These are phyloP conservation scores for Isurus oxyrinchus DNA, from an alignment of 2,113 vertebrate genomes.

Conservation along the genomic window DNA sequence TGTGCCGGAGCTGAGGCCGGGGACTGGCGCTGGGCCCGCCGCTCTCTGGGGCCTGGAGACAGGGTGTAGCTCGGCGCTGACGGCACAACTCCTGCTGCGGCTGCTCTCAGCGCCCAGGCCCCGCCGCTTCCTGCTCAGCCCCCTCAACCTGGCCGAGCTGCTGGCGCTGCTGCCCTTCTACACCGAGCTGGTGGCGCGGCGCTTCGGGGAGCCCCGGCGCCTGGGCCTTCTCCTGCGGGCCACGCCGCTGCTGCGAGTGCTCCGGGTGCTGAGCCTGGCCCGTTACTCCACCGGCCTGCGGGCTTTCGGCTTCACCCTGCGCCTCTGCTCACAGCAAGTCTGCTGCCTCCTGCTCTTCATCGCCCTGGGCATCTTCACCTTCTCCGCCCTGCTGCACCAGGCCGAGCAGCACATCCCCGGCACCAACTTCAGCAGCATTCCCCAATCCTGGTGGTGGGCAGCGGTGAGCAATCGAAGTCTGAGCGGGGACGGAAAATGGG, in stretches of 20 bases:
- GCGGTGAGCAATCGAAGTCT: conserved; percentile 62
- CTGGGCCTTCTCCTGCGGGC: conserved; percentile 76
- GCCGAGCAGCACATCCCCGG: conserved; percentile 76
- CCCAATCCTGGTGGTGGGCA: conserved; percentile 86
- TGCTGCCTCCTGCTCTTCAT: conserved; percentile 86
- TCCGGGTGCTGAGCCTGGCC: conserved; percentile 80
- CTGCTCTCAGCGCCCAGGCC: conserved; percentile 60
- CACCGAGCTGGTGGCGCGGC: conserved; percentile 65
- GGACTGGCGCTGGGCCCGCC: conserved; percentile 47
- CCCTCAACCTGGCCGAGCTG: conserved; percentile 69
- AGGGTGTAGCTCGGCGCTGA: conserved; percentile 68
- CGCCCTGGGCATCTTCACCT: conserved; percentile 81
- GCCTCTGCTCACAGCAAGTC: conserved; percentile 85
- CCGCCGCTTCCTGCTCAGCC: conserved; percentile 56
- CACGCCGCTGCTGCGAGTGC: conserved; percentile 82
- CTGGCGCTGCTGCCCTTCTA: conserved; percentile 81
- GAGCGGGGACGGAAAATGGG: background rate
- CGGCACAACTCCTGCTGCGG: conserved; percentile 64
- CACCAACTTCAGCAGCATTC: conserved; percentile 82
- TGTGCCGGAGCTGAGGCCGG: conserved; percentile 62
- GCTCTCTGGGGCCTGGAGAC: conserved; percentile 64
- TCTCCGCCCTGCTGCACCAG: conserved; percentile 80
- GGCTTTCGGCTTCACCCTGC: conserved; percentile 82
- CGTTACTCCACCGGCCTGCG: conserved; percentile 82
- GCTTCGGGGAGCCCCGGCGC: conserved; percentile 40